These are phyloP conservation scores for Tetrax tetrax DNA, from an alignment of 2,113 vertebrate genomes.

Conservation along the genomic window DNA sequence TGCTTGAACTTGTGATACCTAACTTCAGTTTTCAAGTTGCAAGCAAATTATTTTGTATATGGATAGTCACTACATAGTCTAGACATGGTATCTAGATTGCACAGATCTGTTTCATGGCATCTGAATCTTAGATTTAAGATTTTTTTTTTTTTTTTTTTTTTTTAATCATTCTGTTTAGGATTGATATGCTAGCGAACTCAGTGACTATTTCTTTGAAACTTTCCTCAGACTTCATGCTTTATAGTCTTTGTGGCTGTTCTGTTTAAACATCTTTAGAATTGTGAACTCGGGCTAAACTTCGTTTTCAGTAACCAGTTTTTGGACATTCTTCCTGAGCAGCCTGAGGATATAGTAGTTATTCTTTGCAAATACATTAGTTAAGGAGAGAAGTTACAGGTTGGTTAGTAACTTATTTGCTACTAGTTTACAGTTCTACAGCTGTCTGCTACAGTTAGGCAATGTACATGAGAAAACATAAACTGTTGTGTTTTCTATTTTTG, in stretches of 20 bases:
- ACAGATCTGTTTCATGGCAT: neutral
- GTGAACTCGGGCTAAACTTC: neutral
- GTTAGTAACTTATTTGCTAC: neutral
- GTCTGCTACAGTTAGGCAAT: neutral
- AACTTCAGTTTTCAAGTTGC: neutral
- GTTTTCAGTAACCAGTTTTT: neutral
- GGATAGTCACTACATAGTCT: neutral
- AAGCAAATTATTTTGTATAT: neutral
- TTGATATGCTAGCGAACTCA: neutral
- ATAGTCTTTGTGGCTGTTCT: neutral
- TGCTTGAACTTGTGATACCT: neutral
- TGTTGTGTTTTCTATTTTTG: neutral
- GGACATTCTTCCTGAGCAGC: neutral
- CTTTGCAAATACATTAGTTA: neutral
- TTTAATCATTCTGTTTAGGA: neutral
- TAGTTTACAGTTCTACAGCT: neutral
- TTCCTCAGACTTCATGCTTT: neutral
- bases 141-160: no score
- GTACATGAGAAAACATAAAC: neutral
- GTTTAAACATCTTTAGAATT: neutral
- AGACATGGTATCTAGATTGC: neutral
- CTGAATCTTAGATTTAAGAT: neutral
- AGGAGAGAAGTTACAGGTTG: neutral
- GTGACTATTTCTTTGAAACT: neutral
- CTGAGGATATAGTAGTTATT: neutral